A percentile compares a stretch with the other conserved stretches of the same genome.
Conservation (phyloP, 2,888 invertebrate genomes). For the Pristionchus exspectatus region DNA sequence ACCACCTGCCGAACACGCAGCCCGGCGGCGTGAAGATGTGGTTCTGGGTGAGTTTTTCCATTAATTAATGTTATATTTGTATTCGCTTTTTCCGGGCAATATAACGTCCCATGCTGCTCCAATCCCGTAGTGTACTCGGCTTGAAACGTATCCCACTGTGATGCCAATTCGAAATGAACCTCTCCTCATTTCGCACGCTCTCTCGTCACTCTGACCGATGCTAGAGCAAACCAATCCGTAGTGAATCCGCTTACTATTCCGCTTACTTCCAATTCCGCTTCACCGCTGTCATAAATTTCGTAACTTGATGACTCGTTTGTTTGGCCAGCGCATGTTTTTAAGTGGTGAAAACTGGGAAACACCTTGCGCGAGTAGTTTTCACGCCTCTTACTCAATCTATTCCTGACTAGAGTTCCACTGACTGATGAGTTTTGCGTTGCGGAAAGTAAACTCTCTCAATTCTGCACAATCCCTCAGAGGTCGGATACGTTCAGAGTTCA, state of each 20-base stretch:
- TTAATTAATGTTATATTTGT: neutral
- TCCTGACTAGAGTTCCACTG: neutral
- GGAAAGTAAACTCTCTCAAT: neutral
- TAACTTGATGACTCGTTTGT: neutral
- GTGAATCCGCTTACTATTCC: neutral
- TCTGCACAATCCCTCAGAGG: neutral
- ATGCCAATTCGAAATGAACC: neutral
- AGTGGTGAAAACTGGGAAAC: neutral
- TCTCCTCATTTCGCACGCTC: neutral
- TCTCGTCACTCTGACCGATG: neutral
- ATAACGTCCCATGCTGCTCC: too few relatives aligned
- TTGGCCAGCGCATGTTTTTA: neutral
- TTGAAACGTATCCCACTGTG: neutral
- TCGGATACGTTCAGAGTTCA: too few relatives aligned
- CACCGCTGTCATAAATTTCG: neutral
- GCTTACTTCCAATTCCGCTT: conserved; percentile 6
- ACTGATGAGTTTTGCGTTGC: too few relatives aligned
- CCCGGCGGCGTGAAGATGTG: conserved; percentile 64
- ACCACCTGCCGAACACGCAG: conserved; percentile 63
- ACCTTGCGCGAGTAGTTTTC: neutral
- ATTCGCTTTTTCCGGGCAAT: neutral
- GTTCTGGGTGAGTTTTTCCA: conserved; percentile 62
- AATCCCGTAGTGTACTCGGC: neutral
- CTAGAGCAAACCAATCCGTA: neutral
- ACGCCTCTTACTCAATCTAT: neutral